These are phyloP conservation scores for Galerucella calmariensis DNA, from an alignment of 2,888 invertebrate genomes.

Conservation along the genomic window DNA sequence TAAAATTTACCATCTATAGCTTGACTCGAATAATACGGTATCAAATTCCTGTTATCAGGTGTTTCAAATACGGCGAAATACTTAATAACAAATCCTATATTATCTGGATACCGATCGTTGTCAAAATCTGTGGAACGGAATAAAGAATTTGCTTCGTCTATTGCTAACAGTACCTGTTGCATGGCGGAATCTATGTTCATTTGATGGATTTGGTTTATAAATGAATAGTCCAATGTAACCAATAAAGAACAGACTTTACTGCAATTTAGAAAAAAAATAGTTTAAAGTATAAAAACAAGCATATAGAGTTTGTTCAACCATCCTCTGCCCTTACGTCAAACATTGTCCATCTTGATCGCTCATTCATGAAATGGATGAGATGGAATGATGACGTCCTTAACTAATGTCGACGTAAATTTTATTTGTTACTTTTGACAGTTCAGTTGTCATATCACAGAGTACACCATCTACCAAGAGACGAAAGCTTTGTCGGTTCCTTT, in stretches of 20 bases:
- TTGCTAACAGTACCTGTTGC: slow-evolving; percentile 65
- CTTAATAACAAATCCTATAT: slow-evolving; percentile 69
- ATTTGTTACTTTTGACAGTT: too few species aligned
- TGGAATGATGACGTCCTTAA: too few species aligned
- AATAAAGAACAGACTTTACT: slow-evolving; percentile 65
- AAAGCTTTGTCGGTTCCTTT: too few species aligned
- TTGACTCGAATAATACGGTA: slow-evolving; percentile 56
- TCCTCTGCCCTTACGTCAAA: not conserved
- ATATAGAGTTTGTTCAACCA: too few species aligned
- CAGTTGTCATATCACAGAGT: too few species aligned
- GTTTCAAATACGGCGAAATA: slow-evolving; percentile 67
- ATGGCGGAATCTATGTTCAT: slow-evolving; percentile 65
- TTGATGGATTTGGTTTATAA: slow-evolving; percentile 65
- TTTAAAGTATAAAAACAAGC: not conserved
- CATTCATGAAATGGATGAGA: too few species aligned
- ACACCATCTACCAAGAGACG: too few species aligned
- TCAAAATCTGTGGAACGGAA: slow-evolving; percentile 70
- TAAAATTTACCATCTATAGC: slow-evolving; percentile 63
- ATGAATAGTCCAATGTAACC: slow-evolving; percentile 67
- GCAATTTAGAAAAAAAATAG: not conserved
- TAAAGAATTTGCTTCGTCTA: slow-evolving; percentile 68
- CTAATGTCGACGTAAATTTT: too few species aligned
- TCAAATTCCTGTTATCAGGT: slow-evolving; percentile 63
- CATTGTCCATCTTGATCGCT: too few species aligned
- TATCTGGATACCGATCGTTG: slow-evolving; percentile 68